Evolutionary conservation across 1,140 invertebrate genomes (phyloP).

Genomic region (Andricus grossulariae): DNA sequence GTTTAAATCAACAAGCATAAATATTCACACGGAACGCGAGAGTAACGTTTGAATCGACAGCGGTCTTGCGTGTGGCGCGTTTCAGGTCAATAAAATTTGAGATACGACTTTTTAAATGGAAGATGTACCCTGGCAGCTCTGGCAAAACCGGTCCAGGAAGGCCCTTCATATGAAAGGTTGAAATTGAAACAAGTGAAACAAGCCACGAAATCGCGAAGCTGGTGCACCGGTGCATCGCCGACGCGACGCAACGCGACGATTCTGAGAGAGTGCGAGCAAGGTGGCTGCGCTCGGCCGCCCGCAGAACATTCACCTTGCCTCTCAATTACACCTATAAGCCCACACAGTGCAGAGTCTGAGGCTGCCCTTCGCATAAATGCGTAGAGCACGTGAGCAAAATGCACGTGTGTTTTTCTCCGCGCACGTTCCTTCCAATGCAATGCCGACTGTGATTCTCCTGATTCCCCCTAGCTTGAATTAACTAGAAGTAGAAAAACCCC

Average conservation of each 20-base stretch:
- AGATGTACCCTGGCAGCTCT: conserved; percentile 14
- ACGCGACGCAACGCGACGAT: conserved; percentile 38
- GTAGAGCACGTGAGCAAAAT: conserved; percentile 54
- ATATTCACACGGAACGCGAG: not conserved
- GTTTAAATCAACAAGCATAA: not conserved
- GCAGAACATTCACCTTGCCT: conserved; percentile 65
- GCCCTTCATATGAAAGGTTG: conserved; percentile 34
- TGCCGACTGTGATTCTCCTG: not conserved
- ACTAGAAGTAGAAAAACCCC: not conserved
- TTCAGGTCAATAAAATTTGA: conserved; percentile 3
- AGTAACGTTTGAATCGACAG: not conserved
- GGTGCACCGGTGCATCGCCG: conserved; percentile 49
- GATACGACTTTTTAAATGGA: conserved; percentile 18
- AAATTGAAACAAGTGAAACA: conserved; percentile 12
- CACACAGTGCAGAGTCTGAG: not conserved
- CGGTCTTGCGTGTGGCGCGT: not conserved
- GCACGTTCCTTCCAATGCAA: not conserved
- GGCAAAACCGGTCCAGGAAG: conserved; percentile 20
- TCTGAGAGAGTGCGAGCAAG: conserved; percentile 34
- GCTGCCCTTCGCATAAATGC: conserved; percentile 44
- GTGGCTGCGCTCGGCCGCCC: conserved; percentile 31
- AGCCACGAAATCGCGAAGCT: conserved; percentile 37
- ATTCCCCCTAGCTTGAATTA: not conserved
- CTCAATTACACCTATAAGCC: conserved; percentile 39
- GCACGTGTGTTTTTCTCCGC: conserved; percentile 45